Conservation (phyloP, 1,140 invertebrate genomes). For the Conus ventricosus region DNA sequence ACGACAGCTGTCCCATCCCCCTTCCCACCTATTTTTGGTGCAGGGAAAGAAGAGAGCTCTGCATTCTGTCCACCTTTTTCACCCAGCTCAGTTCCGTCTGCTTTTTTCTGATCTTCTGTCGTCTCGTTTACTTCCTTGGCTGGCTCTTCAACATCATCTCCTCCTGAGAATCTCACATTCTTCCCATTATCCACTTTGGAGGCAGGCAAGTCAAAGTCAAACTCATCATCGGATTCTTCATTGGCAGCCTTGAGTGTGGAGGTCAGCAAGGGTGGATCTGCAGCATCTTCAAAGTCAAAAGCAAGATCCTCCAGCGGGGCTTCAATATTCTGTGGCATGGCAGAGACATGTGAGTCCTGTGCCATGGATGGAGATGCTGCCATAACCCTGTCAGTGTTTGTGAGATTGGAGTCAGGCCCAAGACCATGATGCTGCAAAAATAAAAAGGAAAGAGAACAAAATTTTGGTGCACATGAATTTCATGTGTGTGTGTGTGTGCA, state of each 20-base stretch:
- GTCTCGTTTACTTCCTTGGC: background rate
- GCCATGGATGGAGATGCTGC: background rate
- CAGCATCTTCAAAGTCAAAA: constrained; percentile 31
- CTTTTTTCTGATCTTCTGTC: background rate
- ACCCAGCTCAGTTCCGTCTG: background rate
- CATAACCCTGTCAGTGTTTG: background rate
- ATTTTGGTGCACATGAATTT: too few species aligned
- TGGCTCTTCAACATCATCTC: background rate
- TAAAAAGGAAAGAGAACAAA: background rate
- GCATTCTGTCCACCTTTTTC: background rate
- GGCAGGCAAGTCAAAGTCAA: constrained; percentile 30
- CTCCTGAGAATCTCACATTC: constrained; percentile 13
- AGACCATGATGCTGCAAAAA: background rate
- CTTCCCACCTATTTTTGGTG: background rate
- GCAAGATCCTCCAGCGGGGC: background rate
- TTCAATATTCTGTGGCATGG: background rate
- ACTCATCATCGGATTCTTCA: constrained; percentile 33
- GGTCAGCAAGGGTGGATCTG: background rate
- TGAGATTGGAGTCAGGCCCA: background rate
- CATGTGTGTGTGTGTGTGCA: too few species aligned
- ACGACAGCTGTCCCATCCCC: background rate
- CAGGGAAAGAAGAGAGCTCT: background rate
- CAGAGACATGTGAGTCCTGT: background rate
- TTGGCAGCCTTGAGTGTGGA: background rate
- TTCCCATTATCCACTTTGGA: constrained; percentile 24